A percentile compares a stretch with the other conserved stretches of the same genome.
Conservation (phyloP, 2,797 vertebrate species). For the Aythya fuligula region DNA sequence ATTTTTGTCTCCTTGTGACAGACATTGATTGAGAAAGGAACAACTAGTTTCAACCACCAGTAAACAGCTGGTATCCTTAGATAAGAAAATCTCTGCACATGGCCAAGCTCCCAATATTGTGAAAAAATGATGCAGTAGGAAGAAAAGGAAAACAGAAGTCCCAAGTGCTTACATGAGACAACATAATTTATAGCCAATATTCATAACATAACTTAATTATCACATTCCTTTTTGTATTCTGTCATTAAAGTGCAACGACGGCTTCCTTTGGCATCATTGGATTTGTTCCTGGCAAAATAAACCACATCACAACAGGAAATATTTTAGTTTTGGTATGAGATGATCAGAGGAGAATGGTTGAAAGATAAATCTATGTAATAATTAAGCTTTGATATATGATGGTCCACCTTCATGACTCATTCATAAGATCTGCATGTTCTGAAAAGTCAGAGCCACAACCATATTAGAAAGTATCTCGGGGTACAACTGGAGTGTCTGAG, state of each 20-base stretch:
- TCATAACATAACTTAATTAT: constrained; percentile 72
- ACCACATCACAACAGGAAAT: constrained; percentile 33
- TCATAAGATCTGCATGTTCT: not conserved
- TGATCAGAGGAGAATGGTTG: constrained; percentile 39
- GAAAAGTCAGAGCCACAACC: constrained; percentile 27
- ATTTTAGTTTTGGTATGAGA: not conserved
- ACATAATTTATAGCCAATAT: constrained; percentile 75
- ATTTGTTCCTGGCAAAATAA: constrained; percentile 41
- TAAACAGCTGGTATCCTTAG: constrained; percentile 82
- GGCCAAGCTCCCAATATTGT: constrained; percentile 72
- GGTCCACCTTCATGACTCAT: constrained; percentile 12
- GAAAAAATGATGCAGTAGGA: constrained; percentile 65
- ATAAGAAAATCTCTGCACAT: constrained; percentile 79
- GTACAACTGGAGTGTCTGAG: not conserved
- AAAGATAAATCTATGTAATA: constrained; percentile 41
- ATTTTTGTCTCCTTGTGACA: constrained; percentile 80
- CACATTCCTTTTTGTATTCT: constrained; percentile 45
- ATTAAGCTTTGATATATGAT: constrained; percentile 36
- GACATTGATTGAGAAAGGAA: constrained; percentile 81
- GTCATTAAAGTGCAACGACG: constrained; percentile 31
- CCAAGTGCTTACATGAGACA: constrained; percentile 69
- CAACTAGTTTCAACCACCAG: constrained; percentile 76
- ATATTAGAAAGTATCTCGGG: constrained; percentile 11
- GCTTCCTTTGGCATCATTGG: constrained; percentile 23
- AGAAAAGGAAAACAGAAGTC: constrained; percentile 67